A percentile compares a stretch with the other conserved stretches of the same genome.
Conservation (phyloP, 30 jellyfish, hydroid and myxozoan species). For the Aurelia sp. region DNA sequence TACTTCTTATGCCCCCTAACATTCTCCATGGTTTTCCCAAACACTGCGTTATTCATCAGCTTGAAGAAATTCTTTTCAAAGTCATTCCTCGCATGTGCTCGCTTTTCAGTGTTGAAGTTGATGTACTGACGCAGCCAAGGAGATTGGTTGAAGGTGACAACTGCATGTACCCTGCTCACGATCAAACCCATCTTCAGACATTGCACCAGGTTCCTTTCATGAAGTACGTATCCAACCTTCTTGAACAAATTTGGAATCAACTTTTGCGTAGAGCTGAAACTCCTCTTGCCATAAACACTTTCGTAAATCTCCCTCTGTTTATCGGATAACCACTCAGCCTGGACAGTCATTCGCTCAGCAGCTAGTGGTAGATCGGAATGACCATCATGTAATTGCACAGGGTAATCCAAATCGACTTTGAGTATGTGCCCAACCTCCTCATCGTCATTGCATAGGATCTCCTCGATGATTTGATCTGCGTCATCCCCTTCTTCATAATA, state of each 20-base stretch:
- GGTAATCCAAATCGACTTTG: constrained; percentile 15
- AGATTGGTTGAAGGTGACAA: constrained; percentile 9
- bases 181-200: constrained; percentile 8
- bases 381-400: neutral
- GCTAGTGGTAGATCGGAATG: constrained; percentile 7
- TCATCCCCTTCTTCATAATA: neutral
- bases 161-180: constrained; percentile 9
- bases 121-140: neutral
- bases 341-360: neutral
- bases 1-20: neutral
- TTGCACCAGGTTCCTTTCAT: neutral
- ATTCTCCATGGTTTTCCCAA: neutral
- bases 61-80: constrained; percentile 13
- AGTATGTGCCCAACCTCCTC: constrained; percentile 13
- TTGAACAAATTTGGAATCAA: neutral
- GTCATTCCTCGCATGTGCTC: constrained; percentile 25
- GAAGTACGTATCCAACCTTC: constrained; percentile 3
- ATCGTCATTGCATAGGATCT: neutral
- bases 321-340: neutral
- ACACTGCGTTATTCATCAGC: constrained; percentile 5
- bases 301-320: neutral
- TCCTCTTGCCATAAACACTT: neutral
- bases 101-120: neutral
- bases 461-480: neutral
- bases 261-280: neutral